Conservation (phyloP, 1,140 invertebrate genomes). For the Venustaconcha ellipsiformis region DNA sequence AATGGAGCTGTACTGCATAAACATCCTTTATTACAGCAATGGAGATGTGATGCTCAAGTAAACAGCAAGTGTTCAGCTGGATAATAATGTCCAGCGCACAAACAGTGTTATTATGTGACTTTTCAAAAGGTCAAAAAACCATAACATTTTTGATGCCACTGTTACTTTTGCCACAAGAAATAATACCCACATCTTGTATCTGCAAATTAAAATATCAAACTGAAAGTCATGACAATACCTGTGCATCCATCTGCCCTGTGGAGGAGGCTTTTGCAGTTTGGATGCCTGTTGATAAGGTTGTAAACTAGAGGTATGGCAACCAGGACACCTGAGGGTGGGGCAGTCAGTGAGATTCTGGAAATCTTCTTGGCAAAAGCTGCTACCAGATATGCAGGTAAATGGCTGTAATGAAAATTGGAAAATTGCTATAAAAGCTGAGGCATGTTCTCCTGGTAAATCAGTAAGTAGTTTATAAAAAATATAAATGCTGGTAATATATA, state of each 20-base stretch:
- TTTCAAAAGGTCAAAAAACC: no score
- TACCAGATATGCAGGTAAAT: constrained; percentile 90
- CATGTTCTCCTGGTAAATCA: not conserved
- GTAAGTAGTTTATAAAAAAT: not conserved
- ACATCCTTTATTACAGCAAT: no score
- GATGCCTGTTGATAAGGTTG: constrained; percentile 90
- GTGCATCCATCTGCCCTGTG: constrained; percentile 69
- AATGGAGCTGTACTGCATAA: no score
- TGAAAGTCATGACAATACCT: constrained; percentile 28
- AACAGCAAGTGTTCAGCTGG: no score
- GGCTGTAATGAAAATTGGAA: constrained; percentile 73
- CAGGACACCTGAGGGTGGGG: constrained; percentile 83
- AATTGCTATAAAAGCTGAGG: not conserved
- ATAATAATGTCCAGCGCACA: no score
- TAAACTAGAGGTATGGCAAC: constrained; percentile 86
- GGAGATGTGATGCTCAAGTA: no score
- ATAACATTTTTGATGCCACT: no score
- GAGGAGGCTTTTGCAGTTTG: constrained; percentile 83
- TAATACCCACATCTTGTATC: no score
- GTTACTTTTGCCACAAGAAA: no score
- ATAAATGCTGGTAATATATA: no score
- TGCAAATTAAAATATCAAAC: no score
- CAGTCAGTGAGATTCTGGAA: constrained; percentile 83
- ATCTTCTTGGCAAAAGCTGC: constrained; percentile 94
- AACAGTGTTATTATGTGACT: no score